phyloP scores from a whole-genome alignment of 35 echinoderm and acorn worm genomes.

The Apostichopus japonicus region DNA sequence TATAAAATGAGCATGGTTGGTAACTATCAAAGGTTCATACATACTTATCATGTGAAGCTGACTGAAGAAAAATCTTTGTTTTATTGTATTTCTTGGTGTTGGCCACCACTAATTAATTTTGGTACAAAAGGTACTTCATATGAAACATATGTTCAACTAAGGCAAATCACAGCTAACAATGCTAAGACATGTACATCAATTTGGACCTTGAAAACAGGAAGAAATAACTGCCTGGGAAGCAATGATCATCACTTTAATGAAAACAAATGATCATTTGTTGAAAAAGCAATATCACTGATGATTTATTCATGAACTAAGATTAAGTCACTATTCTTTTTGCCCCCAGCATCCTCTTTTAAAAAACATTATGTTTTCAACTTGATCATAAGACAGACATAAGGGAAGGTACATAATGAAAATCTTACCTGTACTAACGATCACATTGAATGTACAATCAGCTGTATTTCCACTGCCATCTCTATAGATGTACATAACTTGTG shows the following conservation, averaged over 20 bases:
- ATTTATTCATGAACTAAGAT: not conserved
- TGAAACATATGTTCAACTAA: not conserved
- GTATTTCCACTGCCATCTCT: constrained; percentile 3
- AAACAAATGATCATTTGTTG: not conserved
- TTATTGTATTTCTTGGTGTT: no score
- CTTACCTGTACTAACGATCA: constrained; percentile 51
- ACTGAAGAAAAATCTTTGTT: no score
- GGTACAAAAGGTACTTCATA: no score
- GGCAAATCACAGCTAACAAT: not conserved
- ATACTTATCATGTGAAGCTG: no score
- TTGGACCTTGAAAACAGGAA: no score
- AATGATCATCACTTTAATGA: not conserved
- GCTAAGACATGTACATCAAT: not conserved
- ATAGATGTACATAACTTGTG: constrained; percentile 3
- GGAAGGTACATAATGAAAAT: not conserved
- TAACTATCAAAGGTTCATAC: no score
- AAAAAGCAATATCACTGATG: not conserved
- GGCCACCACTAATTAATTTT: no score
- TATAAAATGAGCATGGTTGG: no score
- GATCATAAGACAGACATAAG: not conserved
- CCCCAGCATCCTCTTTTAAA: no score
- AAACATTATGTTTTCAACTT: no score
- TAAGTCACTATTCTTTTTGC: not conserved
- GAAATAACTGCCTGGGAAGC: not conserved
- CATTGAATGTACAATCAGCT: constrained; percentile 45